Base-by-base conservation (phyloP, 2,888 invertebrate species). In the Mythimna albipuncta region DNA sequence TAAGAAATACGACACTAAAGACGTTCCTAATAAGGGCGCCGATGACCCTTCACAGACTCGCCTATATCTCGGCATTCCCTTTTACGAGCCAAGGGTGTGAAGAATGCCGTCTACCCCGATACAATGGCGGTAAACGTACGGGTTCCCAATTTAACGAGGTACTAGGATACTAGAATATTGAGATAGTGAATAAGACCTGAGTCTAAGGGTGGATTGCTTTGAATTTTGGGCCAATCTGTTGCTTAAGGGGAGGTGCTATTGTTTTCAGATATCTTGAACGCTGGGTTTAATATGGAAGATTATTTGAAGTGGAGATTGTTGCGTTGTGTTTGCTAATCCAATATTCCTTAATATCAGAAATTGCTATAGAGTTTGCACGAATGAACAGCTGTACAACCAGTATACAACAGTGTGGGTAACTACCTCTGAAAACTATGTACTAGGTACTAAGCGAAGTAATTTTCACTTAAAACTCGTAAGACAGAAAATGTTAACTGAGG, bases 61-160 rank as follows among this genome's bases (percentile, higher is more conserved):
- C 79, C 79, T 81, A 81, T 84, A 89, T 88, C 86, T 85, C 82
- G 81, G 85, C 87, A 86, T 91, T 90, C 88, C 81, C 85, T 92
- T 92, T 92, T 93, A 93, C 89, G 91, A 93, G 80, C 68, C 70
- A 77, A 84, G 88, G 88, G 89, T 89, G 90, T 89, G 88, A 92
- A 91, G 89, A 89, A 89, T 89, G 87, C 83, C 82, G 86, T 90
- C 87, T 90, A 82, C 85, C 81, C 82, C 88, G 83, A 90, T 90
- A 91, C 86, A 92, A 91, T 88, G 76, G 82, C 79, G 79, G 75
- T 80, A 73, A 80, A 77, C 85, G 72, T 89, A 89, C 81, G 87
- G 80, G 77, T 73, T 85, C 76, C 77, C 81, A 85, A 87, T 89
- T 88, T 89, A 89, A 88, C 83, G 85, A 88, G 82, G 71, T 80